Percentiles rank a stretch among this genome's conserved stretches.
These are phyloP conservation scores for Ceratina australensis DNA, from an alignment of 1,140 invertebrate species.

Conservation along the genomic window DNA sequence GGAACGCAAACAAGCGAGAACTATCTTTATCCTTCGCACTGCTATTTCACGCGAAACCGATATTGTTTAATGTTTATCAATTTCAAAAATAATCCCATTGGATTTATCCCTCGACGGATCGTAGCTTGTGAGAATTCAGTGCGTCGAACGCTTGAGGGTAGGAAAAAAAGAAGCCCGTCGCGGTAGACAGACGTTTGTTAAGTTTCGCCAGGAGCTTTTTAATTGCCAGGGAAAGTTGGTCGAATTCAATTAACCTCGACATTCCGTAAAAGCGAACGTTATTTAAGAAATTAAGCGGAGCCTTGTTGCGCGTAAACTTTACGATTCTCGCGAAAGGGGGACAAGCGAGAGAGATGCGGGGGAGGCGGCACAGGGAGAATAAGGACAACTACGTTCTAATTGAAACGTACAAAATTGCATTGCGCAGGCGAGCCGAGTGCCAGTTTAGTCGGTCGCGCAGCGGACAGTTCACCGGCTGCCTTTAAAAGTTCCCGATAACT, in stretches of 20 bases:
- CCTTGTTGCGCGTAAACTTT: neutral
- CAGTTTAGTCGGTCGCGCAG: neutral
- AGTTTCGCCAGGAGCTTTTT: neutral
- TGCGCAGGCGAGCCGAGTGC: neutral
- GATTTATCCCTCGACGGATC: too few species aligned
- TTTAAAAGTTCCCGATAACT: slow-evolving; percentile 43
- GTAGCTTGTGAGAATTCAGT: too few species aligned
- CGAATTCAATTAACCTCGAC: neutral
- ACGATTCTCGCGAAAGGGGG: too few species aligned
- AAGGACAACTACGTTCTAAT: slow-evolving; percentile 10
- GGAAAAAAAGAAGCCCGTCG: neutral
- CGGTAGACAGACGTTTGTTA: neutral
- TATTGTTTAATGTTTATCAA: too few species aligned
- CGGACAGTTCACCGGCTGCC: neutral
- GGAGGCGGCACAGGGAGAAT: neutral
- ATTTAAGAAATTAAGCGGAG: neutral
- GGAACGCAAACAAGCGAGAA: too few species aligned
- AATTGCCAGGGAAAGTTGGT: neutral
- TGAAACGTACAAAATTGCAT: slow-evolving; percentile 30
- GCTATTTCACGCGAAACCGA: too few species aligned
- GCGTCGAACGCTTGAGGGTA: too few species aligned
- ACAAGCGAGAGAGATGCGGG: neutral
- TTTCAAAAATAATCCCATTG: too few species aligned
- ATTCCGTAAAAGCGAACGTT: neutral
- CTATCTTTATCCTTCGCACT: too few species aligned